Evolutionary conservation across 2,888 invertebrate genomes (phyloP), one percentile per base, ranked within the genome.

Genomic region (Griposia aprilina): DNA sequence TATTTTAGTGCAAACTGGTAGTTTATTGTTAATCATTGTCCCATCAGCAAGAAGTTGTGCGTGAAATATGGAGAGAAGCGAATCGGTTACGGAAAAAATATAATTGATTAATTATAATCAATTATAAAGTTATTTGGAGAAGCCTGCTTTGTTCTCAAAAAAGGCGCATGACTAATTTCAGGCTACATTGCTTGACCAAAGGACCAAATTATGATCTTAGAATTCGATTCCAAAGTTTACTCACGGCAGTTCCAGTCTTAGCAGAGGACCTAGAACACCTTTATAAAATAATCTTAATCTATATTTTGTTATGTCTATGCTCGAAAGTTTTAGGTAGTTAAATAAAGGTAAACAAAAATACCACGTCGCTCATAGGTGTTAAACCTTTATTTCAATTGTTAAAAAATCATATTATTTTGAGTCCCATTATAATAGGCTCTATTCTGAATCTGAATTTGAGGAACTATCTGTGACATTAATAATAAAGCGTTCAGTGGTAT

Each of bases 11-110:
- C 41, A 5, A 23, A 75, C 36, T 20, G 36, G 26, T 78, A 30
- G 26, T 80, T 69, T 48, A 41, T 63, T 60, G 73, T 48, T 45
- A 45, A 63, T 26, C 13, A n/a, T 52, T 17, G 7, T 69, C 36
- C 30, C 1, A 52, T 57, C 41, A 59, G n/a, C 17, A 55, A 11
- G 30, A 20, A 78, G 60, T 76, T 52, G 8, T n/a, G 26, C 67
- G 55, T 36, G 55, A 78, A 71, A 55, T 79, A 57, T 66, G 4
- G 23, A 55, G 30, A n/a, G n/a, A 6, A 45, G 13, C 41, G 3
- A 45, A 52, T 66, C 70, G 11, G 17, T 48, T 20, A 41, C n/a
- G 30, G 62, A 41, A 23, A 36, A 13, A 36, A 45, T 50, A n/a
- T 20, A 62, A 41, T 60, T 75, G 23, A 62, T 52, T 45, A 41